Base-by-base conservation (phyloP, 53 echinoderm and acorn worm species). In the Astropecten irregularis region DNA sequence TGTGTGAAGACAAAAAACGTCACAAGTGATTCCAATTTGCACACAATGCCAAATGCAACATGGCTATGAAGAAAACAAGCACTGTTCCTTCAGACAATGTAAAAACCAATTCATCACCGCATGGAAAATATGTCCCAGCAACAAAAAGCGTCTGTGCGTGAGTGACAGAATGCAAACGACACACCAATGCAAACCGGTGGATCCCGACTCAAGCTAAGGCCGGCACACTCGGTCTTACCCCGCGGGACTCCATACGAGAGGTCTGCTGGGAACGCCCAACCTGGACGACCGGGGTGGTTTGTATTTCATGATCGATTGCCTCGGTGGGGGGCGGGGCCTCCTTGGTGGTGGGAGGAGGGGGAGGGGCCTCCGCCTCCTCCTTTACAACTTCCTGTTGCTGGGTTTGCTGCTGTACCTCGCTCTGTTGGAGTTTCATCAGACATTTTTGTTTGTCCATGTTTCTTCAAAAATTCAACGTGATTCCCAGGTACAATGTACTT, bases 181-280 rank as follows among this genome's bases (percentile, higher is more conserved):
- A 69, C 19, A 74, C 55, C 36, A 3, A 37, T 29, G 0, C 38
- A 23, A 19, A 7, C 68, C 19, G 68, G 55, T 4, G 37, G 66
- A n/a, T n/a, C n/a, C n/a, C 31, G 54, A 36, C 23, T 50, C 54
- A 49, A 35, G 8, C n/a, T n/a, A n/a, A n/a, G n/a, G n/a, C n/a
- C 65, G 5, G n/a, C 39, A 65, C 65, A 61, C n/a, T 82, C 35
- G 64, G 64, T 59, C 92, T 92, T 95, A 95, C 95, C 92, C 69
- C 58, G 46, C 82, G 82, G 29, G 88, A 91, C 71, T 79, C 89
- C 40, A 67, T 44, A 38, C 92, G 84, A 3, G 93, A 93, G 16
- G 93, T 85, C 59, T 84, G 85, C 62, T 87, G 84, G 56, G 90
- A 90, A 16, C 53, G 68, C n/a, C 77, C 77, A 38, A 86, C 68